Conservation (phyloP, 1,140 invertebrate genomes). For the Caenorhabditis inopinata region DNA sequence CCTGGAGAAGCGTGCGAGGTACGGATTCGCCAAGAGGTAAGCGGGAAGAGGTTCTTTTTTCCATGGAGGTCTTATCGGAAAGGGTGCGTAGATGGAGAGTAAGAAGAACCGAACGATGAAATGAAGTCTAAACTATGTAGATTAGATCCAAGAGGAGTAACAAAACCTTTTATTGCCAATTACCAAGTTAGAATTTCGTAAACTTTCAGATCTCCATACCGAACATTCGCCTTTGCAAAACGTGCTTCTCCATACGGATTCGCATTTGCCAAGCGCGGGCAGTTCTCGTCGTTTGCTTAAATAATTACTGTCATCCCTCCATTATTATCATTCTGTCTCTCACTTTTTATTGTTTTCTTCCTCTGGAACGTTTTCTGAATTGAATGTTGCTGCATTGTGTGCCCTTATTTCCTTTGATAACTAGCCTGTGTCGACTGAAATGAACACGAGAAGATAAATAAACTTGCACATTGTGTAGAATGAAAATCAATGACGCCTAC, state of each 20-base stretch:
- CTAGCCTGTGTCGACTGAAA: background rate
- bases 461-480: background rate
- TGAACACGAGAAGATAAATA: slow-evolving; percentile 25
- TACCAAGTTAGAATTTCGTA: background rate
- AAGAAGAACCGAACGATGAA: too few relatives aligned
- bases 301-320: background rate
- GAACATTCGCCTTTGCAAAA: slow-evolving; percentile 41
- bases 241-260: slow-evolving; percentile 42
- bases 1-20: slow-evolving; percentile 40
- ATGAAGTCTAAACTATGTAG: too few relatives aligned
- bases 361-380: background rate
- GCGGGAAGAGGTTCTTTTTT: too few relatives aligned
- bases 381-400: slow-evolving; percentile 24
- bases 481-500: background rate
- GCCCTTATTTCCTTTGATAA: slow-evolving; percentile 15
- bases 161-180: too few relatives aligned
- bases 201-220: slow-evolving; percentile 38
- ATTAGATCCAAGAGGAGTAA: too few relatives aligned
- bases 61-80: too few relatives aligned
- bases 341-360: too few relatives aligned
- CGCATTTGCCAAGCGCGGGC: slow-evolving; percentile 41
- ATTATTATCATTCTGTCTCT: background rate
- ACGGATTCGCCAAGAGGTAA: slow-evolving; percentile 43
- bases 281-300: slow-evolving; percentile 32
- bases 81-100: too few relatives aligned